phyloP scores from a whole-genome alignment of 2,113 vertebrate genomes.

The Ariopsis seemanni region DNA sequence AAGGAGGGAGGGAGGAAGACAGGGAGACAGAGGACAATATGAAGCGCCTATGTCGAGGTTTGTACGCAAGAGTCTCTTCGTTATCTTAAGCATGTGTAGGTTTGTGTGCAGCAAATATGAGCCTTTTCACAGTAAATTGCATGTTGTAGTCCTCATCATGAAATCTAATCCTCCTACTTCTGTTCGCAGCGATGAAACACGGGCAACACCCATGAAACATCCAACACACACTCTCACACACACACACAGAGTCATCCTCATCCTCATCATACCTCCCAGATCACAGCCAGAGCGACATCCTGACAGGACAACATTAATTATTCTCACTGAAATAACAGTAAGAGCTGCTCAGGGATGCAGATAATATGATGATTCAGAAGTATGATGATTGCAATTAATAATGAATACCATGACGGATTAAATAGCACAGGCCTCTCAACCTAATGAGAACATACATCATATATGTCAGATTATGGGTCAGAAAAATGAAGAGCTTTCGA shows the following conservation, averaged over 20 bases:
- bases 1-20: conserved; percentile 19
- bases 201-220: neutral
- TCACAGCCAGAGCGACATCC: conserved; percentile 48
- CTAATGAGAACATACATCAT: conserved; percentile 70
- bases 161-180: conserved; percentile 35
- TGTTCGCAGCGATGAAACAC: conserved; percentile 35
- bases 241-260: neutral
- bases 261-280: conserved; percentile 20
- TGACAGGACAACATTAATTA: conserved; percentile 55
- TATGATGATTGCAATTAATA: conserved; percentile 78
- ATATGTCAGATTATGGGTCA: conserved; percentile 21
- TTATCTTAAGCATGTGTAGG: conserved; percentile 24
- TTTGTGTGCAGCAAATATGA: conserved; percentile 8
- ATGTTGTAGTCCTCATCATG: conserved; percentile 29
- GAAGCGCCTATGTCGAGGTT: conserved; percentile 10
- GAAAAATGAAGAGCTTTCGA: neutral
- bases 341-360: conserved; percentile 74
- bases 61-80: conserved; percentile 11
- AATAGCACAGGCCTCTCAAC: conserved; percentile 63
- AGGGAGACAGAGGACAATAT: conserved; percentile 26
- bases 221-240: neutral
- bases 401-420: conserved; percentile 63
- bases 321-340: conserved; percentile 69
- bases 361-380: conserved; percentile 72
- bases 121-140: neutral